Conservation (phyloP, 2,888 invertebrate species). For the Drosophila paramelanica region DNA sequence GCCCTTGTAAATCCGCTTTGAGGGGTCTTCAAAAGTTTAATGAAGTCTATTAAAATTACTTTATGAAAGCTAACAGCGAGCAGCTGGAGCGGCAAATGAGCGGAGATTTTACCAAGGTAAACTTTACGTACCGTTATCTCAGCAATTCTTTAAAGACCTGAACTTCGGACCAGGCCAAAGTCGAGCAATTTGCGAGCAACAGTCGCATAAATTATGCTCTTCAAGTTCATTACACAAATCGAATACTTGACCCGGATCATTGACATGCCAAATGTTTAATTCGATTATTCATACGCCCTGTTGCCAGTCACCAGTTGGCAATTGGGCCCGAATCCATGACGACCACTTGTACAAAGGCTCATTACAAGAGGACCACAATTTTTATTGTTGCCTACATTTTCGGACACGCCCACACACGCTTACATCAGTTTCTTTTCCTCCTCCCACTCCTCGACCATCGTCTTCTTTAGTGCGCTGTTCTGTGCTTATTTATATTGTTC, state of each 20-base stretch:
- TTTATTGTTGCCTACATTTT: constrained; percentile 65
- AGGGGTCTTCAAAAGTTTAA: constrained; percentile 37
- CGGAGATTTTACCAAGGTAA: constrained; percentile 18
- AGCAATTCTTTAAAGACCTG: constrained; percentile 3
- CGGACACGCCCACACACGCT: neutral
- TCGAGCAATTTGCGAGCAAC: constrained; percentile 5
- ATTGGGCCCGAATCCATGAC: constrained; percentile 25
- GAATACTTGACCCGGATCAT: constrained; percentile 33
- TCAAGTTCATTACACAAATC: constrained; percentile 51
- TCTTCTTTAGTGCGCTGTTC: constrained; percentile 4
- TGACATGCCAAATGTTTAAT: constrained; percentile 40
- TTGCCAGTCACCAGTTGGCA: constrained; percentile 36
- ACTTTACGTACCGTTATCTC: neutral
- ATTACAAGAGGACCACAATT: constrained; percentile 52
- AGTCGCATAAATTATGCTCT: constrained; percentile 17
- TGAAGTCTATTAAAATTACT: constrained; percentile 38
- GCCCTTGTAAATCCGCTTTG: constrained; percentile 40
- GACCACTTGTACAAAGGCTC: constrained; percentile 51
- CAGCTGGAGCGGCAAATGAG: constrained; percentile 33
- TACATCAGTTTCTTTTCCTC: neutral
- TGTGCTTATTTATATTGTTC: constrained; percentile 65
- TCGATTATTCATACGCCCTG: constrained; percentile 67
- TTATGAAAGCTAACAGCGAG: constrained; percentile 7
- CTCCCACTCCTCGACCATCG: neutral
- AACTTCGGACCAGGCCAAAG: neutral